phyloP scores from a whole-genome alignment of 2,113 vertebrate genomes.

The Protomyctophum bolini region DNA sequence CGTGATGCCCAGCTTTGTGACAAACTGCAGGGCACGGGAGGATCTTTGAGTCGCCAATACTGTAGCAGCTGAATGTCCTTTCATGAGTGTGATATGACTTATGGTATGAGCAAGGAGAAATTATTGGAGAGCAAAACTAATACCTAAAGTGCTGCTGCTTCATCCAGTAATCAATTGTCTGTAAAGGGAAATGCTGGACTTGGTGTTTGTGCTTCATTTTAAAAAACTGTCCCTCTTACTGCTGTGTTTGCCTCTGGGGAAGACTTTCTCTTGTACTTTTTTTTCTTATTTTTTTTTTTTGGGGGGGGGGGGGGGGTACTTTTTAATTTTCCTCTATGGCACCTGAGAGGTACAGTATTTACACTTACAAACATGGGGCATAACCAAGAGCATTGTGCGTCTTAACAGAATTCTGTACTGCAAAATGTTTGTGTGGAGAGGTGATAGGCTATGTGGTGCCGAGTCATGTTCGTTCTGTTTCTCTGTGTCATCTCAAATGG shows the following conservation, averaged over 20 bases:
- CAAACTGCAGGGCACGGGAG: constrained; percentile 13
- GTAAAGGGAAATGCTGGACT: constrained; percentile 67
- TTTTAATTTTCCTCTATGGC: constrained; percentile 17
- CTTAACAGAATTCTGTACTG: constrained; percentile 11
- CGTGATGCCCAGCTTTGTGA: constrained; percentile 42
- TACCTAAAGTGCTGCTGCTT: constrained; percentile 75
- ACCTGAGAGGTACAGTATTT: constrained; percentile 34
- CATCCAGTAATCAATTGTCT: constrained; percentile 66
- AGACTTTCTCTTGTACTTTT: constrained; percentile 37
- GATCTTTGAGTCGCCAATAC: constrained; percentile 32
- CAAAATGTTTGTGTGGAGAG: constrained; percentile 26
- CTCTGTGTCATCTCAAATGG: constrained; percentile 48
- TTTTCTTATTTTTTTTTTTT: background rate
- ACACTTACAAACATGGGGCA: constrained; percentile 12
- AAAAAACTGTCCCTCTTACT: constrained; percentile 42
- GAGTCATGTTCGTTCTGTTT: constrained; percentile 32
- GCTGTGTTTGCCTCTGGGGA: constrained; percentile 40
- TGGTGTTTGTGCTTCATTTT: constrained; percentile 58
- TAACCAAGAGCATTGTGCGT: constrained; percentile 27
- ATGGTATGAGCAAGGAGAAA: constrained; percentile 23
- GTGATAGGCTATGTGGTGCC: constrained; percentile 27
- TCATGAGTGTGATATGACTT: constrained; percentile 26
- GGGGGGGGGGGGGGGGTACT: background rate
- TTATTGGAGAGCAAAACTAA: constrained; percentile 46
- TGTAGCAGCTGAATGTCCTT: constrained; percentile 70